These are phyloP conservation scores for Esox lucius DNA, from an alignment of 2,797 vertebrate genomes.

Conservation along the genomic window DNA sequence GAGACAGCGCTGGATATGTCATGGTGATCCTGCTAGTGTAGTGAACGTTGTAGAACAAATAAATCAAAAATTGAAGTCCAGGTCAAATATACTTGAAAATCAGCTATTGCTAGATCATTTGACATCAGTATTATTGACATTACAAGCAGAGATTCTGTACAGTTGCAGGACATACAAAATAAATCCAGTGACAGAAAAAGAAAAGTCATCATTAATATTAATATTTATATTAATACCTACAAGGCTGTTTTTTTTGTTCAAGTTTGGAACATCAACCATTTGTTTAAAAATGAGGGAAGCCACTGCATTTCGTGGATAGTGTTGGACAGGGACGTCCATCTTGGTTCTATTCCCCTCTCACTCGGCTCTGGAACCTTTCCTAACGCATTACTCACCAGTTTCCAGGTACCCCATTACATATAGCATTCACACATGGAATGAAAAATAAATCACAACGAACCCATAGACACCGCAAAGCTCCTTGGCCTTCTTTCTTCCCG, in stretches of 20 bases:
- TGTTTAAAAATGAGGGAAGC: conserved; percentile 71
- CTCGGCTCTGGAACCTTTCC: conserved; percentile 52
- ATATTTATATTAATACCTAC: conserved; percentile 83
- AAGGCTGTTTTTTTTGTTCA: conserved; percentile 72
- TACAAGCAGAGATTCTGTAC: conserved; percentile 74
- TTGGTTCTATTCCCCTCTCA: conserved; percentile 31
- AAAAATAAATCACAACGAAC: conserved; percentile 68
- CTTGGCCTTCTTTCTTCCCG: conserved; percentile 59
- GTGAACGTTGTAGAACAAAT: conserved; percentile 35
- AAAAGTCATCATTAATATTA: conserved; percentile 72
- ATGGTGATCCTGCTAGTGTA: conserved; percentile 49
- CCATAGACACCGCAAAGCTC: conserved; percentile 64
- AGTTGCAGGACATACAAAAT: conserved; percentile 73
- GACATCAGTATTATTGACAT: conserved; percentile 67
- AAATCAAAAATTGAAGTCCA: conserved; percentile 39
- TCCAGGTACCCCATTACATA: conserved; percentile 51
- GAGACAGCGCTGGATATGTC: not conserved
- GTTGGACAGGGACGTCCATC: conserved; percentile 47
- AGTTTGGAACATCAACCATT: conserved; percentile 76
- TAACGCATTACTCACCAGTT: conserved; percentile 58
- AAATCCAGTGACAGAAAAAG: conserved; percentile 62
- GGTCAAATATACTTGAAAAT: conserved; percentile 56
- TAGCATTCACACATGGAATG: conserved; percentile 78
- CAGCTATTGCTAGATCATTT: conserved; percentile 60
- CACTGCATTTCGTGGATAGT: conserved; percentile 57